Base-by-base conservation (phyloP, 1,140 invertebrate species). In the Hyposmocoma kahamanoa region DNA sequence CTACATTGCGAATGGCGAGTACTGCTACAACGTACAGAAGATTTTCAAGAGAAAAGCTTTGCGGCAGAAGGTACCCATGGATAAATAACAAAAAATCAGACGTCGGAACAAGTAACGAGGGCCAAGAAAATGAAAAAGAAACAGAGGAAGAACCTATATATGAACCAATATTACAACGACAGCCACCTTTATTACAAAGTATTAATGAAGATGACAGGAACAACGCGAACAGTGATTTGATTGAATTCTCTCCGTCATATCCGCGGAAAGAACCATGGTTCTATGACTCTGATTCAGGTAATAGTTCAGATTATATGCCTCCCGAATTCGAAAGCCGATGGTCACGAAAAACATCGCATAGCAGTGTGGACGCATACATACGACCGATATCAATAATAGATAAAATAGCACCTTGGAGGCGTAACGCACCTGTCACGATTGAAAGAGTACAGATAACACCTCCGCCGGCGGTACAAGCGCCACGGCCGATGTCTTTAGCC, bases 31-130 rank as follows among this genome's bases (percentile, higher is more conserved):
- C 88, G 15, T 94, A 93, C 62, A 91, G 93, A 76, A 88, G 92
- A 72, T 94, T 93, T 62, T 92, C 93, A 78, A 90, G 92, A 53
- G 92, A 94, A 77, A 91, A 92, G 59, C 56, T 92, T n/a, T 90
- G 90, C 53, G 92, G 92, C 2, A 87, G 90, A 34, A 88, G 88
- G 65, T 90, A 93, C 72, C 92, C 92, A 9, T 94, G 93, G 93
- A 18, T 50, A 34, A 42, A 44, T 9, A 24, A 46, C 2, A 47
- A 50, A 32, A 42, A 57, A 4, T 28, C 20, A 5, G 38, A 42
- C 51, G 45, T 46, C 1, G 21, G 49, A 44, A 32, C 41, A 32
- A 42, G 42, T 15, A 58, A 53, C 18, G 56, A 59, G 8, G 59
- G 38, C n/a, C 42, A 63, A 45, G 47, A 66, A 34, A 38, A 28